Percentiles rank a stretch among this genome's conserved stretches.
phyloP scores from a whole-genome alignment of 2,888 invertebrate species.

The Mycalesis mineus region DNA sequence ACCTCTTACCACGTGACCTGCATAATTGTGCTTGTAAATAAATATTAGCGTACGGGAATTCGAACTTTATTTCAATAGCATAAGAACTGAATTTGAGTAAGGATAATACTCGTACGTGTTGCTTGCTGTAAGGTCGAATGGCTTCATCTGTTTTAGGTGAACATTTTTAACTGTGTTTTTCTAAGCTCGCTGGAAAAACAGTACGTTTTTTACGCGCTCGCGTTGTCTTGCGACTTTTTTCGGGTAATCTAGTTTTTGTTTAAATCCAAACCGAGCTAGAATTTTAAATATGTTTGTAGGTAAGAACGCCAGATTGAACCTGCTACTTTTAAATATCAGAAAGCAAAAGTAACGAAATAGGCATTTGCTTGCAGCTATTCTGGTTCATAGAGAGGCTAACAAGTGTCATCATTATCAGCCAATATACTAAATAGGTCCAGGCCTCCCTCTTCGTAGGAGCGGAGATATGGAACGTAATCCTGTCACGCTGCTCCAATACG shows the following conservation, averaged over 20 bases:
- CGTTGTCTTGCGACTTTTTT: conserved; percentile 13
- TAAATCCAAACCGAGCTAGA: background rate
- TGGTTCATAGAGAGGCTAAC: too few species aligned
- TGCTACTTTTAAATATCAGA: too few species aligned
- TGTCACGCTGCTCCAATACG: too few species aligned
- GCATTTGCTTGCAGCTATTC: too few species aligned
- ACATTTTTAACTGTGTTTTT: conserved; percentile 38
- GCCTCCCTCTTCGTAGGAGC: too few species aligned
- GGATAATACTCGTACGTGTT: conserved; percentile 6
- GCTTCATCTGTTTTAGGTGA: conserved; percentile 40
- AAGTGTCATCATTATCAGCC: too few species aligned
- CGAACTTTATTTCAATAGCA: background rate
- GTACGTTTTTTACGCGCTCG: conserved; percentile 15
- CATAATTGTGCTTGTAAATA: conserved; percentile 30
- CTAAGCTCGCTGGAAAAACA: conserved; percentile 25
- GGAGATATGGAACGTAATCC: too few species aligned
- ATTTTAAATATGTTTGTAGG: background rate
- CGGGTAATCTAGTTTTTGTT: conserved; percentile 2
- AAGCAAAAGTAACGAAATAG: too few species aligned
- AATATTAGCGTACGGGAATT: conserved; percentile 7
- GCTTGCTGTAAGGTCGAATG: conserved; percentile 24
- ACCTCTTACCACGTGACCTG: conserved; percentile 36
- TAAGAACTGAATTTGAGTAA: conserved; percentile 5
- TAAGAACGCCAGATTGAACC: too few species aligned
- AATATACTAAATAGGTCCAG: too few species aligned